phyloP scores from a whole-genome alignment of 2,113 vertebrate genomes.

The Oreamnos americanus region DNA sequence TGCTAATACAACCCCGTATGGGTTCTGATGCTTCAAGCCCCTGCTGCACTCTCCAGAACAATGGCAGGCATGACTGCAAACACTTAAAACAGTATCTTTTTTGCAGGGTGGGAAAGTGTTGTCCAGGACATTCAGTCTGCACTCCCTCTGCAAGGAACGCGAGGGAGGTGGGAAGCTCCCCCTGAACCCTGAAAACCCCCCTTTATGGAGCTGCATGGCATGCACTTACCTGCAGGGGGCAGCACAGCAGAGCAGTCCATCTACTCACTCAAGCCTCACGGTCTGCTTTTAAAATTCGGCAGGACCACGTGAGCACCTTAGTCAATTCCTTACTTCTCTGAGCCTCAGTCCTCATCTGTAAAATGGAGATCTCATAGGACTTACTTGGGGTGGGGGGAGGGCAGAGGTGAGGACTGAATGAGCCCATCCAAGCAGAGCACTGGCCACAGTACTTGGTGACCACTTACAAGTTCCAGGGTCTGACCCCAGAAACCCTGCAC shows the following conservation, averaged over 20 bases:
- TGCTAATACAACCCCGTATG: not conserved
- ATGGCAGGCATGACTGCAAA: not conserved
- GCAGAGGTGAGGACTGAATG: not conserved
- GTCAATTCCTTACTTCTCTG: not conserved
- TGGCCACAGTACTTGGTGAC: no score
- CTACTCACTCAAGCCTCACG: not conserved
- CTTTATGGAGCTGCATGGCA: not conserved
- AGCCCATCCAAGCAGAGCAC: not conserved
- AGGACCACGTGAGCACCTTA: not conserved
- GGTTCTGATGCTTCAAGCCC: not conserved
- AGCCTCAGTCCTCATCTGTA: not conserved
- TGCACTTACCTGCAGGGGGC: not conserved
- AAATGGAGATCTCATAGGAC: not conserved
- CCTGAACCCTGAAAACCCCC: not conserved
- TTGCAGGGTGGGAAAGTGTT: not conserved
- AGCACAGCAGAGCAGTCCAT: not conserved
- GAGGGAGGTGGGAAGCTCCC: fast-evolving
- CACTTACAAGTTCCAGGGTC: not conserved
- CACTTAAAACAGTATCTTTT: not conserved
- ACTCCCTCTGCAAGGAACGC: not conserved
- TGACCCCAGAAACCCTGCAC: not conserved
- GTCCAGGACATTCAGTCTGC: not conserved
- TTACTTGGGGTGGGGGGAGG: fast-evolving
- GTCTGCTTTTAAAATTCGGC: not conserved
- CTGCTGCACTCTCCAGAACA: not conserved